phyloP scores from a whole-genome alignment of 1,140 invertebrate species.

The Procambarus clarkii region DNA sequence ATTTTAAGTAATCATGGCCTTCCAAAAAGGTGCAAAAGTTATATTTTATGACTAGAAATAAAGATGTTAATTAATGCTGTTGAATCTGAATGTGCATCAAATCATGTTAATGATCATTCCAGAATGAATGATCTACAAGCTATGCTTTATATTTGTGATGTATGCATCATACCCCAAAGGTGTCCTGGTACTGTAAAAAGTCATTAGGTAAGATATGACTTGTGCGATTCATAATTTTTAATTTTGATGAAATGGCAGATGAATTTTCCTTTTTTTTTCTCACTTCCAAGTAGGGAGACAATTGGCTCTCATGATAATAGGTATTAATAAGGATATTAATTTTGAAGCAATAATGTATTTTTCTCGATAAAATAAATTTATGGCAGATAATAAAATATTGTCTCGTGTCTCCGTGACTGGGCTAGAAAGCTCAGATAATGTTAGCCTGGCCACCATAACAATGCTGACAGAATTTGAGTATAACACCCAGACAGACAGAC shows the following conservation, averaged over 20 bases:
- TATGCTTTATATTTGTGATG: neutral
- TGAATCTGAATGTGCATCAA: neutral
- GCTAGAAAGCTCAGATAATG: neutral
- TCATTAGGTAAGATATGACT: neutral
- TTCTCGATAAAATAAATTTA: neutral
- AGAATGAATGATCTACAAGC: neutral
- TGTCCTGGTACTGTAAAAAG: neutral
- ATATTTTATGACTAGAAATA: neutral
- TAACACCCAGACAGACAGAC: no score
- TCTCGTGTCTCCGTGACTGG: neutral
- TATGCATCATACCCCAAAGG: neutral
- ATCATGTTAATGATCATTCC: neutral
- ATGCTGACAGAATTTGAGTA: neutral
- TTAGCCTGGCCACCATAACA: neutral
- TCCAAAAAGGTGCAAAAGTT: slow-evolving; percentile 11
- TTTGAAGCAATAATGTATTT: neutral
- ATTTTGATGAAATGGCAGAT: neutral
- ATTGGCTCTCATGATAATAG: neutral
- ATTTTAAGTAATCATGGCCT: slow-evolving; percentile 10
- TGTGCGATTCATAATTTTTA: neutral
- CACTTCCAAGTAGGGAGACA: neutral
- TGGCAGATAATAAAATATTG: neutral
- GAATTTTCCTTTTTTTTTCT: neutral
- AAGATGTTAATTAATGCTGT: neutral
- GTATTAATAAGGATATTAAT: neutral